A percentile compares a stretch with the other conserved stretches of the same genome.
phyloP scores from a whole-genome alignment of 1,140 invertebrate genomes.

The Zaprionus tsacasi region DNA sequence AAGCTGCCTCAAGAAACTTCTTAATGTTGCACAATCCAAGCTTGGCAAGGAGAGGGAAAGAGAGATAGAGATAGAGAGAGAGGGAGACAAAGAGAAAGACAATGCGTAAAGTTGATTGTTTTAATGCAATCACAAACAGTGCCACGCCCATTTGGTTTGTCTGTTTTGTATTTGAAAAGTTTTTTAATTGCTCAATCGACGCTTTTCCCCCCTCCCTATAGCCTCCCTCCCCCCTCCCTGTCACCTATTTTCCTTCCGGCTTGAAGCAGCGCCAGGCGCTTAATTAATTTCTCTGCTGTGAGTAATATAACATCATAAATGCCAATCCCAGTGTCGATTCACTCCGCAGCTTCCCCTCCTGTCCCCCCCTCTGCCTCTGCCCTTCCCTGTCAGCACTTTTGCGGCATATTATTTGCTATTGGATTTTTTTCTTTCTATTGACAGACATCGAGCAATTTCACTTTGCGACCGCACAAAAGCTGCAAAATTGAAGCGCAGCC shows the following conservation, averaged over 20 bases:
- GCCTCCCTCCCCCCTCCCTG: neutral
- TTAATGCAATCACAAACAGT: conserved; percentile 33
- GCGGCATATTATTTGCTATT: conserved; percentile 72
- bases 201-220: conserved; percentile 16
- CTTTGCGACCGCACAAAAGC: conserved; percentile 60
- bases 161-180: conserved; percentile 50
- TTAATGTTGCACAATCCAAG: conserved; percentile 46
- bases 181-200: conserved; percentile 71
- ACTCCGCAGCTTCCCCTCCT: neutral
- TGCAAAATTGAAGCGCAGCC: conserved; percentile 20
- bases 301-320: conserved; percentile 65
- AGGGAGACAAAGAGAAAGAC: neutral
- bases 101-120: conserved; percentile 31
- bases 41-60: conserved; percentile 11
- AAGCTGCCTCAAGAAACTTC: conserved; percentile 27
- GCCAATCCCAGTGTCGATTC: conserved; percentile 38
- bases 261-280: conserved; percentile 38
- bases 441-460: conserved; percentile 75
- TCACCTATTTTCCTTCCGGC: neutral
- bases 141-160: conserved; percentile 36
- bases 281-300: conserved; percentile 72
- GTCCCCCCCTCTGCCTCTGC: neutral
- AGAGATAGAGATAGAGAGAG: neutral
- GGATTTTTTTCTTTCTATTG: conserved; percentile 58
- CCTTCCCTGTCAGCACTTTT: conserved; percentile 56